A percentile compares a stretch with the other conserved stretches of the same genome.
These are phyloP conservation scores for Papilio protenor DNA, from an alignment of 2,888 invertebrate species.

Conservation along the genomic window DNA sequence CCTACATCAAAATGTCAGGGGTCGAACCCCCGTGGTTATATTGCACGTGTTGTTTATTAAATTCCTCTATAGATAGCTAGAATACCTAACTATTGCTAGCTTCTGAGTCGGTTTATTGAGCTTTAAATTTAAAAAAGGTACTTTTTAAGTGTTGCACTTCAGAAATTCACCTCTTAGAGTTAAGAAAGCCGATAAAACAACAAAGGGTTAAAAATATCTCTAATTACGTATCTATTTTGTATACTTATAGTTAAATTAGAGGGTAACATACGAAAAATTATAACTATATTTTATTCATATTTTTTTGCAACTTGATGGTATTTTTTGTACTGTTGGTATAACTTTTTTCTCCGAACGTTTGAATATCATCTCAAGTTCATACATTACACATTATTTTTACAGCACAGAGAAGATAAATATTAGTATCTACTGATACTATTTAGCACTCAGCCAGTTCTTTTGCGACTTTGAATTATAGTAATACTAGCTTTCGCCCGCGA, in stretches of 20 bases:
- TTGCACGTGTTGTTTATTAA: constrained; percentile 4
- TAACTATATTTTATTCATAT: too few relatives aligned
- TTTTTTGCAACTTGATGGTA: neutral
- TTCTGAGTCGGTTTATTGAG: neutral
- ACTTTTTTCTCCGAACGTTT: neutral
- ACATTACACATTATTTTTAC: neutral
- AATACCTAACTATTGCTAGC: neutral
- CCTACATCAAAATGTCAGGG: constrained; percentile 47
- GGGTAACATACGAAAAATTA: too few relatives aligned
- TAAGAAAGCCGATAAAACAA: neutral
- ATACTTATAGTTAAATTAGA: too few relatives aligned
- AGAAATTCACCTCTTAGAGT: neutral
- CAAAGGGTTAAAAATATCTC: neutral
- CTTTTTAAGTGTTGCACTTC: neutral
- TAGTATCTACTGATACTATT: neutral
- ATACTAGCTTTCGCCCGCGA: too few relatives aligned
- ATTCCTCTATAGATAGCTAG: neutral
- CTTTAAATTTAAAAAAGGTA: neutral
- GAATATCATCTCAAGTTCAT: neutral
- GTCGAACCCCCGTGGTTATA: constrained; percentile 18
- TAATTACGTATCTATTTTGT: neutral
- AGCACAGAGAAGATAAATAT: neutral
- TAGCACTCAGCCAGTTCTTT: neutral
- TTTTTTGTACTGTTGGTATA: neutral
- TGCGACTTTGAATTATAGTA: neutral